These are phyloP conservation scores for Gastrophryne carolinensis DNA, from an alignment of 2,797 vertebrate genomes.

Conservation along the genomic window DNA sequence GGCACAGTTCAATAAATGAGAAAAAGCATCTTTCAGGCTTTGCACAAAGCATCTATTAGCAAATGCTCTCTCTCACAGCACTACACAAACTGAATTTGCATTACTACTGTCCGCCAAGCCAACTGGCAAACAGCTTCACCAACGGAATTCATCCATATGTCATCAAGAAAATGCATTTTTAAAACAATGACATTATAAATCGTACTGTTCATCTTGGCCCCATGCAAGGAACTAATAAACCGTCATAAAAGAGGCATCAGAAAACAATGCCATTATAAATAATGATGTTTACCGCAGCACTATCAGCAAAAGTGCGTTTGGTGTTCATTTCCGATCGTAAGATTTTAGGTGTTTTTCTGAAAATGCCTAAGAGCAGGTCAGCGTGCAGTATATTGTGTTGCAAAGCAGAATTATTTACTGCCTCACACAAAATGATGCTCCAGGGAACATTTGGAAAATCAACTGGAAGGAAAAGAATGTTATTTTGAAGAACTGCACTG, in stretches of 20 bases:
- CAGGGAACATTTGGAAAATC: background rate
- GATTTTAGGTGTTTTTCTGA: slow-evolving; percentile 1
- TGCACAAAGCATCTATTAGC: slow-evolving; percentile 41
- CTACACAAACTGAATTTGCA: slow-evolving; percentile 44
- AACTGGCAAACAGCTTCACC: background rate
- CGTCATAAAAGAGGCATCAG: slow-evolving; percentile 29
- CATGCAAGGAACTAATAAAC: slow-evolving; percentile 38
- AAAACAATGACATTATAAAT: slow-evolving; percentile 35
- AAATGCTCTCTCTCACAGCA: slow-evolving; percentile 31
- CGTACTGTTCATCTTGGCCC: slow-evolving; percentile 38
- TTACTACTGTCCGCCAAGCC: slow-evolving; percentile 1
- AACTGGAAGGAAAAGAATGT: slow-evolving; percentile 8
- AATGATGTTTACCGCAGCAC: slow-evolving; percentile 29
- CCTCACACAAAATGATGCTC: background rate
- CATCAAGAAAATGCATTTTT: background rate
- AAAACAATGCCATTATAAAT: slow-evolving; percentile 36
- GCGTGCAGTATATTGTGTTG: background rate
- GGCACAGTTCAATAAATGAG: slow-evolving; percentile 34
- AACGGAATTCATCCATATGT: background rate
- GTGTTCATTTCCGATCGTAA: slow-evolving; percentile 11
- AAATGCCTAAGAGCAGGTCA: slow-evolving; percentile 24
- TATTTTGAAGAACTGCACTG: background rate
- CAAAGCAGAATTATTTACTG: slow-evolving; percentile 39
- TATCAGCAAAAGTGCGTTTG: background rate
- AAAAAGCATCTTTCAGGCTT: slow-evolving; percentile 42